Conservation (phyloP, 2,797 vertebrate genomes). For the Sciurus carolinensis region DNA sequence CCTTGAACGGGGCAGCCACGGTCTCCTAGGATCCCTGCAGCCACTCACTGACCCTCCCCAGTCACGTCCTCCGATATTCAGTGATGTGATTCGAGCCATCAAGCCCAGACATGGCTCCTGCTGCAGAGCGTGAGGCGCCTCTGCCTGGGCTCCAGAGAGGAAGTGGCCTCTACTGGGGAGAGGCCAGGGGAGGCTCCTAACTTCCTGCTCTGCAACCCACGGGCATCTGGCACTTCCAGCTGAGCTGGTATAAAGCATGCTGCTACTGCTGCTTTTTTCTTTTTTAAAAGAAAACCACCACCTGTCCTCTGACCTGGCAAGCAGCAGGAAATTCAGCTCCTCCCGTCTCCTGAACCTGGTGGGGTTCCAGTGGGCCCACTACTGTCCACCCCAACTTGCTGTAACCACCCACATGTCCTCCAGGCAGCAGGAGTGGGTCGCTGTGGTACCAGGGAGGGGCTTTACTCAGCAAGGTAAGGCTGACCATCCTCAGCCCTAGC, state of each 20-base stretch:
- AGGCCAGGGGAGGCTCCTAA: background rate
- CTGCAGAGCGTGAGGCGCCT: background rate
- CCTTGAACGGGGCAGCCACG: too few relatives aligned
- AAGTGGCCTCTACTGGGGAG: background rate
- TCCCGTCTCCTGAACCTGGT: background rate
- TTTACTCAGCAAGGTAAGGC: background rate
- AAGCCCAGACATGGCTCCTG: accelerated
- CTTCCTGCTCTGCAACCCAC: background rate
- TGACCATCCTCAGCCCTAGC: accelerated
- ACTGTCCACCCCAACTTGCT: too few relatives aligned
- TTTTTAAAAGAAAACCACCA: background rate
- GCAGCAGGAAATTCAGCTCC: background rate
- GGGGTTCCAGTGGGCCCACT: accelerated
- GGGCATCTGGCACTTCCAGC: background rate
- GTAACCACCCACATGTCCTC: too few relatives aligned
- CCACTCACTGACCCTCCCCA: accelerated
- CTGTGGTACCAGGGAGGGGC: background rate
- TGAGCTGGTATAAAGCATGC: background rate
- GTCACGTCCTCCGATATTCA: background rate
- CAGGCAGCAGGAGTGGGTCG: background rate
- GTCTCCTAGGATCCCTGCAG: accelerated
- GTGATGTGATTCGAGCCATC: background rate
- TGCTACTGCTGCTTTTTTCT: background rate
- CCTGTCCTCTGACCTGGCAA: background rate
- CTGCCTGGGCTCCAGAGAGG: background rate